These are phyloP conservation scores for Lamellibrachia columna DNA, from an alignment of 2,888 invertebrate species.

Conservation along the genomic window DNA sequence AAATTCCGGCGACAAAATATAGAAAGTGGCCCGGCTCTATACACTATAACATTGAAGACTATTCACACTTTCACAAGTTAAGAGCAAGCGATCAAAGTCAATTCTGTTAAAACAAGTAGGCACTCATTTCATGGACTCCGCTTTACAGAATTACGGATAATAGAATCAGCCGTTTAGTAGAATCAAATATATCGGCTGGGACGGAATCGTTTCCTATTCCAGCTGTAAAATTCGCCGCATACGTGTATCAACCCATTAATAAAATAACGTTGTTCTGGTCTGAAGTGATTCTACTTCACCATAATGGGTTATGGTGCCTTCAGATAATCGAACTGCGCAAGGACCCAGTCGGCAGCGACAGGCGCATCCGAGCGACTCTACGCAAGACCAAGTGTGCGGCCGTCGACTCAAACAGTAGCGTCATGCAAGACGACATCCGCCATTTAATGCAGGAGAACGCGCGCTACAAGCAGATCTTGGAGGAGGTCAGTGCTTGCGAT, in stretches of 20 bases:
- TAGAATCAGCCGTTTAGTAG: too few species aligned
- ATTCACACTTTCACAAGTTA: too few species aligned
- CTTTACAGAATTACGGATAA: too few species aligned
- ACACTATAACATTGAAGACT: too few species aligned
- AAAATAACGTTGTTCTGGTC: not conserved
- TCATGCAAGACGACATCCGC: slow-evolving; percentile 83
- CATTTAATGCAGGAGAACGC: slow-evolving; percentile 87
- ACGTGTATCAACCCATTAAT: not conserved
- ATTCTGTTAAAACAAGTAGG: too few species aligned
- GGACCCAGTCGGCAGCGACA: slow-evolving; percentile 84
- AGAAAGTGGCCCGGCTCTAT: too few species aligned
- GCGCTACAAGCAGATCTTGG: slow-evolving; percentile 81
- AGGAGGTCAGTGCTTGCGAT: slow-evolving; percentile 70
- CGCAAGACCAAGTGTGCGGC: slow-evolving; percentile 70
- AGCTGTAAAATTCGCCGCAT: not conserved
- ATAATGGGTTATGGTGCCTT: not conserved
- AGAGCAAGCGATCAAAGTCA: too few species aligned
- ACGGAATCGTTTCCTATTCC: too few species aligned
- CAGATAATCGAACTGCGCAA: slow-evolving; percentile 89
- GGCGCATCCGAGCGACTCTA: slow-evolving; percentile 85
- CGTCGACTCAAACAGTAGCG: slow-evolving; percentile 68
- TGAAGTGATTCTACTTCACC: not conserved
- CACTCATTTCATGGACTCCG: too few species aligned
- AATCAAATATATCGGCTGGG: too few species aligned
- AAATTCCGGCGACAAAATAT: too few species aligned